A percentile compares a stretch with the other conserved stretches of the same genome.
Conservation (phyloP, 2,113 vertebrate species). For the Ceuthmochares aereus region DNA sequence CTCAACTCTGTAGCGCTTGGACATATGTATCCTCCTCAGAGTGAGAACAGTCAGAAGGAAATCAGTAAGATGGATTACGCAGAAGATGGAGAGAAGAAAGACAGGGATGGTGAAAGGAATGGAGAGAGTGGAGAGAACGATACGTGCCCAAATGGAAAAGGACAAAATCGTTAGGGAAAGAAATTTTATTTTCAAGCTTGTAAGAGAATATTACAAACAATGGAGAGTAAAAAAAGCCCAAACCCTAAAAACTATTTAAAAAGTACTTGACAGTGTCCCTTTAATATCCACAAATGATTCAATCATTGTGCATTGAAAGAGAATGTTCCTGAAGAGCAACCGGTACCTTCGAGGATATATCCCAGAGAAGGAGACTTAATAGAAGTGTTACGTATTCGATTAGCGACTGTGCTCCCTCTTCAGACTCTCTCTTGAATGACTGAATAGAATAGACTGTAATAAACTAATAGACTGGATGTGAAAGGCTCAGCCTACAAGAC, state of each 20-base stretch:
- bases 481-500: conserved; percentile 59
- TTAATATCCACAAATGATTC: conserved; percentile 75
- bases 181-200: conserved; percentile 83
- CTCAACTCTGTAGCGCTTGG: not conserved
- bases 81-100: not conserved
- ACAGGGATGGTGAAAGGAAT: not conserved
- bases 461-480: conserved; percentile 37
- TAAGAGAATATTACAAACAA: conserved; percentile 83
- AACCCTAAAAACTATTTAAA: conserved; percentile 82
- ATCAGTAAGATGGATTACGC: not conserved
- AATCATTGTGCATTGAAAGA: conserved; percentile 74
- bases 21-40: not conserved
- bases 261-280: conserved; percentile 81
- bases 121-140: conserved; percentile 13
- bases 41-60: not conserved
- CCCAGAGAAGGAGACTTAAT: conserved; percentile 59
- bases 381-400: conserved; percentile 34
- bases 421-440: conserved; percentile 27
- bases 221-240: conserved; percentile 81
- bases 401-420: conserved; percentile 42
- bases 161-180: conserved; percentile 76
- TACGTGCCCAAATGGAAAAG: conserved; percentile 61
- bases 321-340: conserved; percentile 70
- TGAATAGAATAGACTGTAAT: conserved; percentile 34
- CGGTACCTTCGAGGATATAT: conserved; percentile 46